Evolutionary conservation across 2,888 invertebrate species (phyloP).

Genomic region (Cybosia mesomella): DNA sequence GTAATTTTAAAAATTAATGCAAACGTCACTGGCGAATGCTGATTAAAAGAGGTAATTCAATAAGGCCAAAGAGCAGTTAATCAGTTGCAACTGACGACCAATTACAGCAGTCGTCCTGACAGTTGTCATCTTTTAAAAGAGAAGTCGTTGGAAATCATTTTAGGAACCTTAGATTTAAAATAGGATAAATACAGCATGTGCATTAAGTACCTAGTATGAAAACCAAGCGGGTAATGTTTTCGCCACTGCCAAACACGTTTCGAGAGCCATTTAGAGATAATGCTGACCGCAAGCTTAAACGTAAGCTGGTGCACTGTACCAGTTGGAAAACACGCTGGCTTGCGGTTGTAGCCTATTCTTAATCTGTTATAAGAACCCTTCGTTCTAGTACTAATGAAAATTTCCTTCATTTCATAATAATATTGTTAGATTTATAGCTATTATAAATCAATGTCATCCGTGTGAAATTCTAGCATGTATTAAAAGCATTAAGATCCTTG

Average conservation of each 20-base stretch:
- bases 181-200: no score
- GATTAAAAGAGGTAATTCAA: not conserved
- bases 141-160: not conserved
- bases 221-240: no score
- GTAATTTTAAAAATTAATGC: not conserved
- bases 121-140: not conserved
- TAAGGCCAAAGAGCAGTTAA: not conserved
- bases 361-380: no score
- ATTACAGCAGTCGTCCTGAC: not conserved
- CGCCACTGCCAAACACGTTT: not conserved
- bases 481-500: not conserved
- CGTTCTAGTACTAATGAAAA: not conserved
- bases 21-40: conserved; percentile 1
- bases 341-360: no score
- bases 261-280: not conserved
- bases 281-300: no score
- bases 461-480: not conserved
- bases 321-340: no score
- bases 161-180: not conserved
- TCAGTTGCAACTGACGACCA: not conserved
- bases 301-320: no score
- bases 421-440: not conserved
- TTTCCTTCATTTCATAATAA: not conserved
- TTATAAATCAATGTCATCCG: not conserved
- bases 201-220: no score